phyloP scores from a whole-genome alignment of 2,797 vertebrate species.

The Macrochelys suwanniensis region DNA sequence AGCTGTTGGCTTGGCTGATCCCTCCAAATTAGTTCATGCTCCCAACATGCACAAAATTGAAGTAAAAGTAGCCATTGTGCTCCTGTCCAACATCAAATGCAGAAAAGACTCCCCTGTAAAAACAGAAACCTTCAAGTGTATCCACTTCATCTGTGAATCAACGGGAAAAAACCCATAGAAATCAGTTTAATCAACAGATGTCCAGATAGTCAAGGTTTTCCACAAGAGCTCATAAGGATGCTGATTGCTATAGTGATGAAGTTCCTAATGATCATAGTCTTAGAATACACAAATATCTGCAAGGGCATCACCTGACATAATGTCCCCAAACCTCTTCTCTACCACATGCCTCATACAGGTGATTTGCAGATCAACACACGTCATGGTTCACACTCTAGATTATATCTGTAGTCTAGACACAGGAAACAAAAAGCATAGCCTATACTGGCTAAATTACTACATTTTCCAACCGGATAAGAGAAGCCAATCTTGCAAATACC shows the following conservation, averaged over 20 bases:
- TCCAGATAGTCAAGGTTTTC: constrained; percentile 48
- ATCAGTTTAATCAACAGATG: constrained; percentile 49
- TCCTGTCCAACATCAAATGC: neutral
- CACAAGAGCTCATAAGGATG: constrained; percentile 30
- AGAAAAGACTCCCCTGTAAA: constrained; percentile 23
- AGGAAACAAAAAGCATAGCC: neutral
- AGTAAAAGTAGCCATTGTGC: neutral
- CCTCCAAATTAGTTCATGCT: neutral
- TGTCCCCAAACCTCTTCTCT: constrained; percentile 43
- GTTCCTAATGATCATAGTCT: constrained; percentile 47
- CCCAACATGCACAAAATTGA: neutral
- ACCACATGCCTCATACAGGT: constrained; percentile 7
- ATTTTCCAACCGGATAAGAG: neutral
- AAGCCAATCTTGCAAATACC: neutral
- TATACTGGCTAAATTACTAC: neutral
- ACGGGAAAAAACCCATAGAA: constrained; percentile 31
- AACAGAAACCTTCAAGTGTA: constrained; percentile 27
- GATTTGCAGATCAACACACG: constrained; percentile 14
- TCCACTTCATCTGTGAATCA: constrained; percentile 32
- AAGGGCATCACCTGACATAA: constrained; percentile 45
- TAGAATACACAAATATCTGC: constrained; percentile 49
- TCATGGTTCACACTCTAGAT: neutral
- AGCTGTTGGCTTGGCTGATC: neutral
- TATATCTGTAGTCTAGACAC: neutral
- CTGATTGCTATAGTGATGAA: constrained; percentile 35